These are phyloP conservation scores for Rallus limicola DNA, from an alignment of 2,113 vertebrate species.

Conservation along the genomic window DNA sequence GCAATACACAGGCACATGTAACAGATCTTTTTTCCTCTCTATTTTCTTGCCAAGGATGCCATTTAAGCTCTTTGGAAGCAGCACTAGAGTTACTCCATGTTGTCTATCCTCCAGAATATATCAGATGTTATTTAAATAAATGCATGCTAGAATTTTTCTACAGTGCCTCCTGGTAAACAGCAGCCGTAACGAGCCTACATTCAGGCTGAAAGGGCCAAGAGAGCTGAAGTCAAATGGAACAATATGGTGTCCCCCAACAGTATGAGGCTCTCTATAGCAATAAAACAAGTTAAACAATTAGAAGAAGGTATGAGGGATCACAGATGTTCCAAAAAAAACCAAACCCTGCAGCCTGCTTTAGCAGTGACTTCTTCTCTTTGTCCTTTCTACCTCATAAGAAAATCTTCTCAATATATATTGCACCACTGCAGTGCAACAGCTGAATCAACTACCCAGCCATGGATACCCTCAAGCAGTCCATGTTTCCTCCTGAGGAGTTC, in stretches of 20 bases:
- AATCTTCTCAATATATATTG: background rate
- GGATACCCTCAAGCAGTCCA: background rate
- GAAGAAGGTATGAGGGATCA: background rate
- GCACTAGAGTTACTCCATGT: background rate
- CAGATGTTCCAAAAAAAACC: background rate
- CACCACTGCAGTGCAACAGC: background rate
- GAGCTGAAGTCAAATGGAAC: background rate
- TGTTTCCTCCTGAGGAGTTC: background rate
- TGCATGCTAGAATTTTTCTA: background rate
- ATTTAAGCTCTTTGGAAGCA: slow-evolving; percentile 5
- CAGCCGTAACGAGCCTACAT: background rate
- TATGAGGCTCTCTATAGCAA: background rate
- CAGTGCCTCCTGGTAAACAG: background rate
- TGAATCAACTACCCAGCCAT: background rate
- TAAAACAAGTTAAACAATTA: background rate
- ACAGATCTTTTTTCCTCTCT: slow-evolving; percentile 2
- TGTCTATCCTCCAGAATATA: background rate
- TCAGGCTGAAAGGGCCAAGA: background rate
- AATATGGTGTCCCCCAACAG: background rate
- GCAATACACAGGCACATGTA: background rate
- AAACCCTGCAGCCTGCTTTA: background rate
- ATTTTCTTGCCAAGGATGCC: slow-evolving; percentile 29
- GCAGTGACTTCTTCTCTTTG: background rate
- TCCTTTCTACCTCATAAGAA: background rate
- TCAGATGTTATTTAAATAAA: slow-evolving; percentile 1